Evolutionary conservation across 2,888 invertebrate genomes (phyloP), one percentile per base, ranked within the genome.

Genomic region (Rutpela maculata): DNA sequence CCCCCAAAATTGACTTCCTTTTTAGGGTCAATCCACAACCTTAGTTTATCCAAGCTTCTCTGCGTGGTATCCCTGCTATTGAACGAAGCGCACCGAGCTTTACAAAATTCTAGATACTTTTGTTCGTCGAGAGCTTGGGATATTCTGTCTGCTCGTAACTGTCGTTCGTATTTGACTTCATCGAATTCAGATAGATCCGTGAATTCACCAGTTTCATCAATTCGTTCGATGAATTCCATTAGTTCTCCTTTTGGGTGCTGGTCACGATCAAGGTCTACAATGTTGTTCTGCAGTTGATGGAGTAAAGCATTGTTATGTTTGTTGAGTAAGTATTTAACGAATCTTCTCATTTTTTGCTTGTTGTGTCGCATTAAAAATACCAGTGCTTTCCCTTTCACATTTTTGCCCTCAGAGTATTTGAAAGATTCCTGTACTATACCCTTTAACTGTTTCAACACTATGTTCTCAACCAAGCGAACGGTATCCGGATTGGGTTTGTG

Each of bases 361-460:
- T 97, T 95, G 86, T 95, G 95, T 38, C 97, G 92, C 92, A 98
- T 92, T 10, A 97, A 89, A 89, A 96, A 97, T 71, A 98, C 93
- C 35, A 98, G 92, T 77, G 94, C 94, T 66, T 93, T 92, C 4
- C 92, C 92, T 57, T 90, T 87, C 1, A 88, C 85, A 22, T 89
- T 88, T 38, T 91, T 91, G 70, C 92, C 90, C 75, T 92, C 90
- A 0, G 95, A 94, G 59, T 94, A 91, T 83, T 95, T 93, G 15
- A 93, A 91, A 0, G 96, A 95, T 88, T 95, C 95, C 83, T 93
- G 92, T n/a, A 97, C 90, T 88, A 98, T 93, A 0, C 93, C 92
- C 79, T 94, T 92, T 83, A 98, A 91, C 89, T 98, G 97, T 83
- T 95, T 95, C 71, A 95, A 91, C 0, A 97, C 94, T 74, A 98